Conservation (phyloP, 2,113 vertebrate species). For the Raja brachyura region DNA sequence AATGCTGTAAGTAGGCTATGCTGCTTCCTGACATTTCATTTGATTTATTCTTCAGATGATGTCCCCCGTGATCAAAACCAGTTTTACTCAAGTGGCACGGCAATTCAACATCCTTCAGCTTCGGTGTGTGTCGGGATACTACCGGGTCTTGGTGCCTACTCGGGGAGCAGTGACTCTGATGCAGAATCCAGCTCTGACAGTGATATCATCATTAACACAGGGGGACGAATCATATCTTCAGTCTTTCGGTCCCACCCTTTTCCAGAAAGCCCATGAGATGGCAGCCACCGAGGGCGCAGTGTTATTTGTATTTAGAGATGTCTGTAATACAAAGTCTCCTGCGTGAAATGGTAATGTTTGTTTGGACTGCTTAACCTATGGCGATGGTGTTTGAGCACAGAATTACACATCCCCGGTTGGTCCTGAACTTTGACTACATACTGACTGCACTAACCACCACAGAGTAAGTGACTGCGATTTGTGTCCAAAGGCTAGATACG, state of each 20-base stretch:
- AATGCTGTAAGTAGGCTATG: not conserved
- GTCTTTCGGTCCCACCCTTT: constrained; percentile 67
- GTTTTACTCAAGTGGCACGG: constrained; percentile 50
- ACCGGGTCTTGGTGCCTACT: constrained; percentile 85
- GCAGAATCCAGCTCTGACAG: constrained; percentile 95
- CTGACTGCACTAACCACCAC: not conserved
- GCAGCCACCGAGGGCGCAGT: not conserved
- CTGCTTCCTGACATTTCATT: constrained; percentile 17
- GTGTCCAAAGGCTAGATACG: not conserved
- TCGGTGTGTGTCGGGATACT: constrained; percentile 91
- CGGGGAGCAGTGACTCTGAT: constrained; percentile 91
- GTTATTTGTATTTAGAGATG: not conserved
- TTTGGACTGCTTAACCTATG: not conserved
- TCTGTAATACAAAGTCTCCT: not conserved
- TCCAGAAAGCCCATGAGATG: constrained; percentile 59
- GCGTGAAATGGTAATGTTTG: not conserved
- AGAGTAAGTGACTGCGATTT: not conserved
- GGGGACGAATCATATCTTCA: constrained; percentile 72
- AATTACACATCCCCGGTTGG: not conserved
- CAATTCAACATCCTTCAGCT: constrained; percentile 79
- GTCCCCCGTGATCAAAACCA: constrained; percentile 49
- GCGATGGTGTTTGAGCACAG: not conserved
- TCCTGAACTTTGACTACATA: not conserved
- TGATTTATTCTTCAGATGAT: constrained; percentile 50
- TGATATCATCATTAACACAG: constrained; percentile 81